Conservation (phyloP, 2,113 vertebrate genomes). For the Scatophagus argus region DNA sequence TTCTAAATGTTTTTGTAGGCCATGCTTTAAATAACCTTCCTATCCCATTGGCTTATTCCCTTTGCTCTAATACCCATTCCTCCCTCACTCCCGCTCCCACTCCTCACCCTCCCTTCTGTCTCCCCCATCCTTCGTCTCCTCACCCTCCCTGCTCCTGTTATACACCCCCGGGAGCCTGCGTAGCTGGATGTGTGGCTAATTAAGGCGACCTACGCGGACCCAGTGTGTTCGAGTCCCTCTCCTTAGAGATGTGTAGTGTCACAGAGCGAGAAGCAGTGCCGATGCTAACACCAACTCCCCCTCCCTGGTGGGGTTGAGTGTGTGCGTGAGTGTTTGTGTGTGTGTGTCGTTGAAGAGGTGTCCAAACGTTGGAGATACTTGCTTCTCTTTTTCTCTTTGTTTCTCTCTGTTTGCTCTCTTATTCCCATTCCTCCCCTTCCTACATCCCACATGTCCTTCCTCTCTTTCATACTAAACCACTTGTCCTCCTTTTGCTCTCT, state of each 20-base stretch:
- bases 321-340: conserved; percentile 43
- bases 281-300: conserved; percentile 55
- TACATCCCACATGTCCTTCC: conserved; percentile 8
- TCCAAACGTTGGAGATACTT: conserved; percentile 50
- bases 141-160: conserved; percentile 68
- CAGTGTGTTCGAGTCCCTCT: conserved; percentile 67
- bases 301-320: conserved; percentile 36
- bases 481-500: conserved; percentile 35
- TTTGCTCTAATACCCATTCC: conserved; percentile 56
- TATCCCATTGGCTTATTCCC: conserved; percentile 72
- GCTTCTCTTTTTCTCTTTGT: conserved; percentile 20
- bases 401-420: conserved; percentile 33
- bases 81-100: conserved; percentile 11
- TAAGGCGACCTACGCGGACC: conserved; percentile 74
- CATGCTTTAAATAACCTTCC: conserved; percentile 81
- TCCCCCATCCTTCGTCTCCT: conserved; percentile 53
- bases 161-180: conserved; percentile 58
- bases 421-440: conserved; percentile 40
- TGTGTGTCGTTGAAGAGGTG: conserved; percentile 53
- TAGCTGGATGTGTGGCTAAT: conserved; percentile 76
- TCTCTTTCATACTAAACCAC: conserved; percentile 26
- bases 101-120: conserved; percentile 26
- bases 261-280: conserved; percentile 34
- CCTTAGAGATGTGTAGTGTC: conserved; percentile 71
- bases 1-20: conserved; percentile 75